Base-by-base conservation (phyloP, 2,888 invertebrate species). In the Scaptomyza caliginosa region DNA sequence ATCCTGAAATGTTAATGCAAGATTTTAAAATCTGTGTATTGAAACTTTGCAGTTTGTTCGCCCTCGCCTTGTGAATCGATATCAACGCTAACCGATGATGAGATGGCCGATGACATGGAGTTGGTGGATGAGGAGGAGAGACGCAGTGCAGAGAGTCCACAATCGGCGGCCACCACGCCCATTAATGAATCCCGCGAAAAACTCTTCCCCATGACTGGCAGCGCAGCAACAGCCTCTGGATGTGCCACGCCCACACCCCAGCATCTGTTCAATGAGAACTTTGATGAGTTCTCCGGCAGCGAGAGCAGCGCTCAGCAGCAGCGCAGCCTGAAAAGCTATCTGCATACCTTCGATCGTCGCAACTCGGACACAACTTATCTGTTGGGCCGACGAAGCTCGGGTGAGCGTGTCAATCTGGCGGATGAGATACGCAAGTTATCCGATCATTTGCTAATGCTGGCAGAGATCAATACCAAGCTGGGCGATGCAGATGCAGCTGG, bases 371-470 rank as follows among this genome's bases (percentile, higher is more conserved):
- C 96, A 80, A 94, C 94, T 6, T 95, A 94, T 81, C 92, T 95
- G 74, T 90, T 95, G 50, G 92, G 92, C 1, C 77, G 89, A 7
- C 90, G 88, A 74, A 92, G 93, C 17, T 94, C 94, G 69, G 93
- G 94, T 0, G 94, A 95, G 56, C 92, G 94, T 59, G 93, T 95
- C 62, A 95, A 95, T 83, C 92, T 96, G 60, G 96, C 96, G 0
- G 96, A 96, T 83, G 96, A 96, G 91, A 96, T 96, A 70, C 94
- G 95, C 74, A 96, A 96, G 90, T 90, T 96, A 0, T 96, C 96
- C 0, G 96, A 96, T 86, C 96, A 96, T 86, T 91, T 96, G 26
- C 94, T 93, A 58, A 93, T 95, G 93, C 89, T 95, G 36, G 95
- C 95, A 0, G 94, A 94, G 40, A 94, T 94, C 91, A 94, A 94